A percentile compares a stretch with the other conserved stretches of the same genome.
Conservation (phyloP, 1,140 invertebrate genomes). For the Hyphantria cunea region DNA sequence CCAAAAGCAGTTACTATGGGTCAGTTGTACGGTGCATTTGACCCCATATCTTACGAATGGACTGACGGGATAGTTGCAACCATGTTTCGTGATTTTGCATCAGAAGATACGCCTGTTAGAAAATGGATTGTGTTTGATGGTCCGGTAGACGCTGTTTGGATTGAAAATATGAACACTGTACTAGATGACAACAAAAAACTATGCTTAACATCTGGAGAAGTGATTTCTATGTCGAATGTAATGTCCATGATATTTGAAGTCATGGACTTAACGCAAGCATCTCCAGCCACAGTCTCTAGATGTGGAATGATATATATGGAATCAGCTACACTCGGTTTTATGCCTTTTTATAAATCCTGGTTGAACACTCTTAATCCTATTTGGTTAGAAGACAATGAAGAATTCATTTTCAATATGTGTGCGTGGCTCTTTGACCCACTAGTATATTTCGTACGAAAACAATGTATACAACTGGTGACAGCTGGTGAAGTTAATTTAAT, state of each 20-base stretch:
- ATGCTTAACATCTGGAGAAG: conserved; percentile 93
- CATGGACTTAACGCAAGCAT: conserved; percentile 93
- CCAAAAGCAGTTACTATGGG: conserved; percentile 96
- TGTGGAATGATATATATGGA: conserved; percentile 98
- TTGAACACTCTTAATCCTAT: conserved; percentile 83
- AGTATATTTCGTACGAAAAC: conserved; percentile 85
- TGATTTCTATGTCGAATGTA: conserved; percentile 91
- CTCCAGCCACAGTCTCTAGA: conserved; percentile 95
- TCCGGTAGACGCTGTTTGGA: conserved; percentile 97
- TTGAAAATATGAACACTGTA: conserved; percentile 97
- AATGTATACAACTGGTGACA: conserved; percentile 86
- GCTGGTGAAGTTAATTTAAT: conserved; percentile 90
- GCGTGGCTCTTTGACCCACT: conserved; percentile 89
- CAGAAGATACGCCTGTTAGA: conserved; percentile 85
- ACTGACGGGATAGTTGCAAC: conserved; percentile 92
- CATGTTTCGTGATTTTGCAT: conserved; percentile 87
- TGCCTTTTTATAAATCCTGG: conserved; percentile 90
- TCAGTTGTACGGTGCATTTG: conserved; percentile 95
- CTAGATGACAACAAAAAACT: conserved; percentile 97
- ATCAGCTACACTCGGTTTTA: conserved; percentile 87
- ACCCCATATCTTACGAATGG: conserved; percentile 96
- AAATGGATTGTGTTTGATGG: conserved; percentile 96
- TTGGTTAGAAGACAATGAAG: conserved; percentile 86
- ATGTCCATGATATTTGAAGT: conserved; percentile 98
- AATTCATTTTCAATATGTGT: conserved; percentile 86